Evolutionary conservation across 1,140 invertebrate species (phyloP), one percentile per base, ranked within the genome.

Genomic region (Ceratina australensis): DNA sequence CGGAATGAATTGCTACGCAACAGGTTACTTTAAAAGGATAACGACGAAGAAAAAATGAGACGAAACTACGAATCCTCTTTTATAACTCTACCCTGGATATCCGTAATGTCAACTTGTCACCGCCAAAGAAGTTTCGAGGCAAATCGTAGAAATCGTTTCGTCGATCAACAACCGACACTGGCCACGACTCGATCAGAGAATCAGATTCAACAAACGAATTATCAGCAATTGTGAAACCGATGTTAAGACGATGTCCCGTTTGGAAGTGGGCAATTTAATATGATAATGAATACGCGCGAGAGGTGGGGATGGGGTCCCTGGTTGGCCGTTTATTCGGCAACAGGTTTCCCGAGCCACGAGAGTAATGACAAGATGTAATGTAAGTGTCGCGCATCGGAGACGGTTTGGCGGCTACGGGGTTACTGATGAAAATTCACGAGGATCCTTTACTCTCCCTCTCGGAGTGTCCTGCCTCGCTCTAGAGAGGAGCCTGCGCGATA

Each of bases 381-480:
- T 33, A 56, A 56, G 5, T 72, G 50, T 24, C 47, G 20, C 63
- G 28, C 56, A 54, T 54, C 20, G 42, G 13, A 63, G 16, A 52
- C 72, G 74, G 73, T 54, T 71, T 42, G 68, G 26, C 67, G 54
- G 84, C 77, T 79, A 72, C 82, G 78, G 78, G 72, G 73, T 52
- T 82, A 87, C 80, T 86, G 84, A 33, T 69, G 79, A 86, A 87
- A 86, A 86, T 85, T 83, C 77, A 83, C 65, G 72, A 79, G 64
- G 61, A 80, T 85, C 76, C 79, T 76, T 84, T 24, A 54, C 72
- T 71, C 79, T 75, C 71, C 67, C 72, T 72, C 68, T 49, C 74
- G 28, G 47, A 33, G 28, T 64, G 61, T 66, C 63, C 67, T 54
- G 16, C 20, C 67, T 72, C 50, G n/a, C 57, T 20, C 18, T 42